Evolutionary conservation across 92 coral and sea anemone genomes (phyloP), one percentile per base, ranked within the genome.

Genomic region (Phenganax stokvisi): DNA sequence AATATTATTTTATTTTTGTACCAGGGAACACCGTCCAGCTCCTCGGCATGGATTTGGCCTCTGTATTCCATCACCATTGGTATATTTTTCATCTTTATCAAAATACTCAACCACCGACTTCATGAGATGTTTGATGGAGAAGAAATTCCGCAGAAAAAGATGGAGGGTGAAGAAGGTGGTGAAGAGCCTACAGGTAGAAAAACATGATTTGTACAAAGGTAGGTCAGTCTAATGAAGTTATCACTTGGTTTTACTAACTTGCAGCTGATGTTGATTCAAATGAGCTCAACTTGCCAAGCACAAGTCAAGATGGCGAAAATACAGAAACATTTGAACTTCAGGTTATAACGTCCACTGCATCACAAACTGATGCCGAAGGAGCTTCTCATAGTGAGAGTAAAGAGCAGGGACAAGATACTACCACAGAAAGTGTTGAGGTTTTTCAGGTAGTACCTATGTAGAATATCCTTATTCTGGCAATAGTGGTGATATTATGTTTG

Each of bases 91-190:
- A 71, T 90, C 57, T 88, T 89, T 17, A 85, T 92, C 71, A 96
- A 96, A 80, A 85, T 83, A 64, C 81, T 96, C 64, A 96, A 92
- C 87, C 92, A 90, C 83, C 84, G 99, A 25, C 92, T 96, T 12
- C 99, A 96, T 79, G 69, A 85, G 37, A 96, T 96, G 99, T 96
- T 94, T 77, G 98, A 94, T 62, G 93, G 97, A 17, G 99, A 93
- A 65, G 99, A 96, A 76, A 85, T 92, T 64, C 97, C 90, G 37
- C 87, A 92, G 12, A 91, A 90, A 28, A 79, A 63, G 55, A 51
- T 52, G 10, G 83, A 79, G 56, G 83, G 27, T 1, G 74, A 79
- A 65, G 59, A 25, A 47, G 53, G 74, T 25, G 53, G 74, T 25
- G 83, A 63, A 7, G 69, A 59, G 47, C 73, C 15, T 6, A 68